These are phyloP conservation scores for Thelaira solivaga DNA, from an alignment of 2,888 invertebrate genomes.

Conservation along the genomic window DNA sequence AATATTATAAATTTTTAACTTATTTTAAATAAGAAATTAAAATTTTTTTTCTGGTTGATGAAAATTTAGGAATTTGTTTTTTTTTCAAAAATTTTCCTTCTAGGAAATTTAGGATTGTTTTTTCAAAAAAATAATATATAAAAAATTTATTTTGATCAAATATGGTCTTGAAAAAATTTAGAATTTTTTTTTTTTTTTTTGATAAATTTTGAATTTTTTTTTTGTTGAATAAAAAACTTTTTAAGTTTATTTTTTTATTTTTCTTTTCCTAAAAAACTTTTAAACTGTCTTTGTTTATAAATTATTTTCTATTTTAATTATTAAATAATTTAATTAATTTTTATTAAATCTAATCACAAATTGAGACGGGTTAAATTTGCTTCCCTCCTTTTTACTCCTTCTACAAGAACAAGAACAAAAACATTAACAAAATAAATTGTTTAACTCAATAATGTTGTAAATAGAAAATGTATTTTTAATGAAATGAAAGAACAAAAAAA, in stretches of 20 bases:
- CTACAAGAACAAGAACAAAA: constrained; percentile 26
- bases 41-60: too few species aligned
- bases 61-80: too few species aligned
- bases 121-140: neutral
- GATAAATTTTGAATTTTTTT: neutral
- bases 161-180: too few species aligned
- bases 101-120: neutral
- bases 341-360: constrained; percentile 57
- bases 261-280: neutral
- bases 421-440: neutral
- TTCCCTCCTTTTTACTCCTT: constrained; percentile 59
- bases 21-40: neutral
- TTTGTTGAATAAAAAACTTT: neutral
- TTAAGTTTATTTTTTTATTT: neutral
- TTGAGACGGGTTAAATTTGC: constrained; percentile 66
- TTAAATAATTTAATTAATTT: constrained; percentile 23
- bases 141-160: too few species aligned
- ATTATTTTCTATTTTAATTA: neutral
- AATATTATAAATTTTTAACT: neutral
- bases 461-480: constrained; percentile 23
- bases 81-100: too few species aligned
- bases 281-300: neutral
- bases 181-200: neutral
- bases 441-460: constrained; percentile 4
- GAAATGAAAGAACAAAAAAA: neutral